Evolutionary conservation across 1,140 invertebrate genomes (phyloP), one percentile per base, ranked within the genome.

Genomic region (Cataglyphis hispanica): DNA sequence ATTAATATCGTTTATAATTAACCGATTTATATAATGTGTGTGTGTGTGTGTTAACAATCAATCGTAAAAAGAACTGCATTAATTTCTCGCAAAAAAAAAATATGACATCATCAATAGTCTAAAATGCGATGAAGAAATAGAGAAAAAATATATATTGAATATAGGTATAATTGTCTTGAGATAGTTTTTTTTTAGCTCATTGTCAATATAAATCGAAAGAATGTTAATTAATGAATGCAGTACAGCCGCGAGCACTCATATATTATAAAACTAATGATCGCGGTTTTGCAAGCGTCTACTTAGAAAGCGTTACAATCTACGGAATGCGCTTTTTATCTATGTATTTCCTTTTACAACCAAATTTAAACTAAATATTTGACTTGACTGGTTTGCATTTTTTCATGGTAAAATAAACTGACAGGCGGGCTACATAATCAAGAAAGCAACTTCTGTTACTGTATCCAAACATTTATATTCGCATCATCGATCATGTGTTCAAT

Each of bases 261-360:
- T 56, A 84, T 86, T 89, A 87, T 78, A 88, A 90, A 89, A 90
- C 63, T 87, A 90, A 90, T 61, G 69, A 86, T 43, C 31, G 64
- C 27, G 46, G 19, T 90, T 90, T 90, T 75, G 58, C 31, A 89
- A 90, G 56, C 81, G 56, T 50, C 80, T 85, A 85, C 46, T 61
- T 89, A 87, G 89, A 89, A 90, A 90, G 87, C 89, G 85, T 85
- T 89, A 60, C 80, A 64, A 58, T 27, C 58, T 58, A 67, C 56
- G 70, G 40, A 66, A 69, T 53, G 43, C 67, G 60, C 43, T 56
- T 84, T 50, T 5, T 78, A 77, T 86, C 87, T 86, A 61, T 10
- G 22, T 10, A 19, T 78, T 75, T 74, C 56, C 37, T 72, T 78
- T 34, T 70, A 81, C 11, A 10, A 84, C 16, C 40, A 40, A 64